Percentiles rank a stretch among this genome's conserved stretches.
phyloP scores from a whole-genome alignment of 1,140 invertebrate species.

The Fopius arisanus region DNA sequence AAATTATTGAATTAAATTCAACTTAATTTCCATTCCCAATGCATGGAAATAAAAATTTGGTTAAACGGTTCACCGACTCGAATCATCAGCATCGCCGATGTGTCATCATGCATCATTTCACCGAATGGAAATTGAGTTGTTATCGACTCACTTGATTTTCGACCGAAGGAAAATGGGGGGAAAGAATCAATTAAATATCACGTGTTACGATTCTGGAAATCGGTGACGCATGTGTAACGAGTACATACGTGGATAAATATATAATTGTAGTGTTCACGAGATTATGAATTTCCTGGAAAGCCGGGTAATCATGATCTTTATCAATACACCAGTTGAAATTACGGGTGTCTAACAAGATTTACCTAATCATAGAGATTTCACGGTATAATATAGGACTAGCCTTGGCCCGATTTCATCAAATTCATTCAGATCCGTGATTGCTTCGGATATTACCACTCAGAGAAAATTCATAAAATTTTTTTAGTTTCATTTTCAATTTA shows the following conservation, averaged over 20 bases:
- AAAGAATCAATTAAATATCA: background rate
- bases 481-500: no score
- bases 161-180: background rate
- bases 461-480: no score
- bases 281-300: background rate
- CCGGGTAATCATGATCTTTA: slow-evolving; percentile 27
- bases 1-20: no score
- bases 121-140: background rate
- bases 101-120: background rate
- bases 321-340: slow-evolving; percentile 37
- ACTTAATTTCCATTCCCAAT: no score
- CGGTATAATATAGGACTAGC: slow-evolving; percentile 20
- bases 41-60: background rate
- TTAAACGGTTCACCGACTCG: background rate
- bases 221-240: background rate
- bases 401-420: slow-evolving; percentile 4
- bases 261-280: background rate
- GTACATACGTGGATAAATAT: slow-evolving; percentile 1
- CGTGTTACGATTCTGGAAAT: background rate
- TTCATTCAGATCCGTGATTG: no score
- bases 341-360: slow-evolving; percentile 43
- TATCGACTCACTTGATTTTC: background rate
- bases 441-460: no score
- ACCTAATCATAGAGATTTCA: slow-evolving; percentile 43
- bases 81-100: background rate